phyloP scores from a whole-genome alignment of 2,797 vertebrate genomes.

The Adelosebastes latens region DNA sequence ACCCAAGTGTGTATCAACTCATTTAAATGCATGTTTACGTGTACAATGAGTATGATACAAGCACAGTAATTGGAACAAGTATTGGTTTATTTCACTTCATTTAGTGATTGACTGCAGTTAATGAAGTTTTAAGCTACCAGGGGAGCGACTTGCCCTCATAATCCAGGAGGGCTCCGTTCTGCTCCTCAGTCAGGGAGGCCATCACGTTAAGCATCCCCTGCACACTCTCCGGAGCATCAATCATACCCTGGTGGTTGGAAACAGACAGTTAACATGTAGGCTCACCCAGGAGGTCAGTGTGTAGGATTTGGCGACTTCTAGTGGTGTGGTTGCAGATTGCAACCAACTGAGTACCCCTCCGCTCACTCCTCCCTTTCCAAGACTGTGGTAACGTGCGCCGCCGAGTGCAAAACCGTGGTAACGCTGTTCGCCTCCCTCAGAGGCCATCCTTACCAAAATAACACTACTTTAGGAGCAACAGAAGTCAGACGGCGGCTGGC shows the following conservation, averaged over 20 bases:
- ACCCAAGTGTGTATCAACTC: not conserved
- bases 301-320: too few relatives aligned
- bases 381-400: too few relatives aligned
- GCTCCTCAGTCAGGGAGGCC: slow-evolving; percentile 50
- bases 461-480: too few relatives aligned
- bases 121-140: slow-evolving; percentile 53
- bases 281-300: not conserved
- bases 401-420: too few relatives aligned
- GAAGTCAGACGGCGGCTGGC: too few relatives aligned
- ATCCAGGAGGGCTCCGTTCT: slow-evolving; percentile 62
- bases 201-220: slow-evolving; percentile 53
- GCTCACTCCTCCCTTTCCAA: not conserved
- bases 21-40: not conserved
- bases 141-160: slow-evolving; percentile 44
- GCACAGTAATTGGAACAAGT: not conserved
- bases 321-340: too few relatives aligned
- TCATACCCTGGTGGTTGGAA: slow-evolving; percentile 57
- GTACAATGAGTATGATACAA: slow-evolving; percentile 13
- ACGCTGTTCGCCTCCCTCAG: too few relatives aligned
- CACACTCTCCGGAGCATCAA: slow-evolving; percentile 51
- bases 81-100: slow-evolving; percentile 21
- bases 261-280: slow-evolving; percentile 1
- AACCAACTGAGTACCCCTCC: not conserved
- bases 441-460: too few relatives aligned
- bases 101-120: not conserved